Evolutionary conservation across 2,888 invertebrate genomes (phyloP).

Genomic region (Limenitis camilla): DNA sequence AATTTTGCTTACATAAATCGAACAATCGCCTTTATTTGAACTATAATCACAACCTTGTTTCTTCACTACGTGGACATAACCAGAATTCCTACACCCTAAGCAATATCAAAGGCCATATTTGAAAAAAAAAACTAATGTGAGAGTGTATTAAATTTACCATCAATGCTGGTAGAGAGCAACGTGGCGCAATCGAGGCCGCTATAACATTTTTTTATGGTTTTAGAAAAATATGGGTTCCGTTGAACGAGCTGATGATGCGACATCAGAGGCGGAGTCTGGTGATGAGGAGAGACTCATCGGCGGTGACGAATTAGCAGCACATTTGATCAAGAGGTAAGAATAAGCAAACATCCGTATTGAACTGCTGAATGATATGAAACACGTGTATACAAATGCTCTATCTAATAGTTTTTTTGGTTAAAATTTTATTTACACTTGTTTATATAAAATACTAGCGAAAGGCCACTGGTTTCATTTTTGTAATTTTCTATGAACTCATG

Average conservation of each 20-base stretch:
- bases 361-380: not conserved
- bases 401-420: not conserved
- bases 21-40: not conserved
- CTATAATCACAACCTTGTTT: no score
- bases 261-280: constrained; percentile 79
- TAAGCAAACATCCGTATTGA: constrained; percentile 4
- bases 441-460: no score
- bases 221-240: constrained; percentile 77
- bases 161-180: constrained; percentile 39
- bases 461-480: no score
- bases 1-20: constrained; percentile 18
- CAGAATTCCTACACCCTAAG: no score
- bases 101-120: not conserved
- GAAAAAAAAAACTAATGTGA: no score
- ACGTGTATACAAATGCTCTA: constrained; percentile 4
- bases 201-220: constrained; percentile 29
- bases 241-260: constrained; percentile 78
- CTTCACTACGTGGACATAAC: no score
- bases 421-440: not conserved
- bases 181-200: constrained; percentile 49
- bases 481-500: no score
- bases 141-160: not conserved
- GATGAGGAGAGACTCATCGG: constrained; percentile 77
- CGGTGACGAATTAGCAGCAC: constrained; percentile 65
- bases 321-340: constrained; percentile 59